Conservation (phyloP, 2,888 invertebrate species). For the Tenthredo mesomela region DNA sequence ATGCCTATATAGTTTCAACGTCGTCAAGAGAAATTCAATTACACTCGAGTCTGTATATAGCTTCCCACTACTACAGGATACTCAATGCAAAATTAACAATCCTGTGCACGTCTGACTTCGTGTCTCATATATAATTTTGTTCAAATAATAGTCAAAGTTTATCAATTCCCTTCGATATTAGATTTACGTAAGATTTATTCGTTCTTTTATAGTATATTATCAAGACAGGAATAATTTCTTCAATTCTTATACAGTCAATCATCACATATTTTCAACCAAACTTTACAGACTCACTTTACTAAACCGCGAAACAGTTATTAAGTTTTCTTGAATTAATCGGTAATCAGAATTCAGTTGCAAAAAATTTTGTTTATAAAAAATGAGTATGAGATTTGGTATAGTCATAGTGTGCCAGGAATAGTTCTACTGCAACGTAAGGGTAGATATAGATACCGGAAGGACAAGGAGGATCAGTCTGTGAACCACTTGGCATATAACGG, state of each 20-base stretch:
- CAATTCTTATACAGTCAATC: conserved; percentile 3
- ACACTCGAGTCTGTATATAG: conserved; percentile 19
- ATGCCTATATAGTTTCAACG: conserved; percentile 20
- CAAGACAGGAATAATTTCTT: background rate
- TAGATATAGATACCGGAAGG: conserved; percentile 13
- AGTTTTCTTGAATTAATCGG: background rate
- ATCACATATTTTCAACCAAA: background rate
- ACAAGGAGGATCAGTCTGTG: conserved; percentile 39
- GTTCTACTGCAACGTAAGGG: background rate
- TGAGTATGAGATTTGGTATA: background rate
- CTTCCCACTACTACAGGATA: conserved; percentile 29
- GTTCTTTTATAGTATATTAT: too few relatives aligned
- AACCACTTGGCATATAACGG: conserved; percentile 42
- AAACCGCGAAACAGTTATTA: background rate
- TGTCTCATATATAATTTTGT: background rate
- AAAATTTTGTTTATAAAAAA: background rate
- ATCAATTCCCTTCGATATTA: background rate
- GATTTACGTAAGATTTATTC: background rate
- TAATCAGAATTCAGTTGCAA: background rate
- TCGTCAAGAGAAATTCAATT: conserved; percentile 42
- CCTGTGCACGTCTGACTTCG: conserved; percentile 1
- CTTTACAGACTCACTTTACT: background rate
- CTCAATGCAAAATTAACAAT: conserved; percentile 20
- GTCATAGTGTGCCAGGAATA: conserved; percentile 16
- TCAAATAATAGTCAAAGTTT: background rate